A percentile compares a stretch with the other conserved stretches of the same genome.
phyloP scores from a whole-genome alignment of 2,113 vertebrate genomes.

The Laticauda colubrina region DNA sequence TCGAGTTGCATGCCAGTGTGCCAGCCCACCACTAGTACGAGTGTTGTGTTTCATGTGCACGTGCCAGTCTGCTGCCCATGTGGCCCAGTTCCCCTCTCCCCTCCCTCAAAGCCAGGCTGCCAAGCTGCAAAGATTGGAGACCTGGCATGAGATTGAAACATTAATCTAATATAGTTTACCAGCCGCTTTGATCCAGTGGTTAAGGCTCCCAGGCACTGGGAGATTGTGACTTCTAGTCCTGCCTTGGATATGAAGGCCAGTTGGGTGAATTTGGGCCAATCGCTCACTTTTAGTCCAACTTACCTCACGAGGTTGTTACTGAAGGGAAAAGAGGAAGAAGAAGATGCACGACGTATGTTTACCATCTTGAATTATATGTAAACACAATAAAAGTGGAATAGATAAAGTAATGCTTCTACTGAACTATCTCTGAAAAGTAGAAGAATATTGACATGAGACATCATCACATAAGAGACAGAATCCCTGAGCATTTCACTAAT shows the following conservation, averaged over 20 bases:
- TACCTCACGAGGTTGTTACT: background rate
- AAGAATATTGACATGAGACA: background rate
- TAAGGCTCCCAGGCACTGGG: background rate
- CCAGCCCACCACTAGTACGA: background rate
- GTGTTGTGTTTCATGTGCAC: background rate
- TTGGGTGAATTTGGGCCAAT: background rate
- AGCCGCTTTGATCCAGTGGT: background rate
- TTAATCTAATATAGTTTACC: background rate
- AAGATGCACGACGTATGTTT: background rate
- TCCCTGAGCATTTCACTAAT: background rate
- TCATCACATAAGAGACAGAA: background rate
- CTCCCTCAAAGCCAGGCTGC: background rate
- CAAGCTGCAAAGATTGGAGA: background rate
- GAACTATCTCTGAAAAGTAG: background rate
- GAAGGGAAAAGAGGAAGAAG: background rate
- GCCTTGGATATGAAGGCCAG: background rate
- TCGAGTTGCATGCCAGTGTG: background rate
- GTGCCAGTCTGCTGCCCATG: background rate
- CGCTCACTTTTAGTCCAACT: background rate
- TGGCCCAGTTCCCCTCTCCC: background rate
- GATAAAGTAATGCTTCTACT: background rate
- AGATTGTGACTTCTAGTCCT: background rate
- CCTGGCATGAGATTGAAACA: background rate
- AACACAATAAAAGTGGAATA: background rate
- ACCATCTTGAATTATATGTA: background rate